Base-by-base conservation (phyloP, 1,140 invertebrate genomes). In the Neodiprion virginianus region DNA sequence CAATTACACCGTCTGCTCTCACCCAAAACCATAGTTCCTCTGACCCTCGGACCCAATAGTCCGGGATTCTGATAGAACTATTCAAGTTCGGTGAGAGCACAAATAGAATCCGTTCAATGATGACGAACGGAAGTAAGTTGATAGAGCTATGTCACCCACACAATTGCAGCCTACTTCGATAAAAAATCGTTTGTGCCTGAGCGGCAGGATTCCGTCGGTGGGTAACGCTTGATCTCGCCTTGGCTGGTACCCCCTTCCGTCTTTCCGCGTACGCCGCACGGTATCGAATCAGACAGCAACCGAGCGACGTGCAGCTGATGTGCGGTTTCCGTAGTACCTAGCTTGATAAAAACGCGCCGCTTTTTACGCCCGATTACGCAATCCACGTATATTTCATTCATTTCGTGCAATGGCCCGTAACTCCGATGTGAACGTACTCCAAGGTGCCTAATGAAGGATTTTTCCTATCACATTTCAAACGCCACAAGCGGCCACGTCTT, bases 331-430 rank as follows among this genome's bases (percentile, higher is more conserved):
- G 53, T 17, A 61, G 53, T 61, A 61, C 53, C 4, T 12, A 61
- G n/a, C 11, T 61, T 14, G 28, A 5, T 40, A 61, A 61, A 61
- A 61, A 61, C 53, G 53, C 11, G 11, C 53, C 8, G 53, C 11
- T 61, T 61, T 17, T 61, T 61, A 17, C n/a, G 53, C 11, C 53
- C 53, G 53, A 61, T 61, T 61, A 61, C 53, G 53, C 11, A 61
- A 61, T 61, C 53, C 53, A 61, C 53, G 53, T 61, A 61, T 61
- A 61, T 61, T 61, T 61, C 53, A 12, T 61, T 61, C 53, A 61
- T 61, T 14, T 8, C 53, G 53, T 17, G 53, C 53, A 61, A 61
- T 61, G 53, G 53, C 53, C 53, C 53, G 53, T 61, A 8, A 61
- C 53, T 61, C 53, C 53, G 0, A 61, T 61, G 53, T 61, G 53